phyloP scores from a whole-genome alignment of 2,888 invertebrate species.

The Helobdella robusta region DNA sequence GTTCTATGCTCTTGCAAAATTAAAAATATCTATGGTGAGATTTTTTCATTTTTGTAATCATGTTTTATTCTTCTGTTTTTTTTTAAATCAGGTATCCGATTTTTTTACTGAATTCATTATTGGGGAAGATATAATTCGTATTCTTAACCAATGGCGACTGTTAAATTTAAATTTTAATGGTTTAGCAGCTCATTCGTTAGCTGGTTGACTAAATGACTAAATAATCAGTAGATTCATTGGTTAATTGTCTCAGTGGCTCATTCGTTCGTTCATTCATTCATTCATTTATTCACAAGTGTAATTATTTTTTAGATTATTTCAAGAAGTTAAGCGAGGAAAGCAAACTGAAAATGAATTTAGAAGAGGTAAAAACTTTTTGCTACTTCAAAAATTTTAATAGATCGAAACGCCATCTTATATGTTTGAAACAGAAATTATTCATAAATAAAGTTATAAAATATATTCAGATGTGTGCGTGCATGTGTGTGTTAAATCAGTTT shows the following conservation, averaged over 20 bases:
- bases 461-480: background rate
- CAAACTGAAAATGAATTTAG: slow-evolving; percentile 5
- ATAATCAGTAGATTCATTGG: no score
- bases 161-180: background rate
- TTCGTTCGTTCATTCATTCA: background rate
- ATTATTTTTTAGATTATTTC: slow-evolving; percentile 11
- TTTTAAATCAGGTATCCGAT: background rate
- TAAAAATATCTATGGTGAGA: slow-evolving; percentile 16
- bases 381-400: background rate
- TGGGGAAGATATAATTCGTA: no score
- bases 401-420: no score
- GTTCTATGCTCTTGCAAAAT: slow-evolving; percentile 21
- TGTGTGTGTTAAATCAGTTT: background rate
- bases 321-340: slow-evolving; percentile 6
- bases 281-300: background rate
- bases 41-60: background rate
- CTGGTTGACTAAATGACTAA: no score
- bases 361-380: slow-evolving; percentile 6
- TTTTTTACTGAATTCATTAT: background rate
- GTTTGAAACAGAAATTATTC: no score
- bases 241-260: no score
- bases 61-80: background rate
- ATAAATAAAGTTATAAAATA: background rate
- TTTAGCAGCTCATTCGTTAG: background rate
- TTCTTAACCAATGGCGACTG: no score